These are phyloP conservation scores for Pipa parva DNA, from an alignment of 2,113 vertebrate species.

Conservation along the genomic window DNA sequence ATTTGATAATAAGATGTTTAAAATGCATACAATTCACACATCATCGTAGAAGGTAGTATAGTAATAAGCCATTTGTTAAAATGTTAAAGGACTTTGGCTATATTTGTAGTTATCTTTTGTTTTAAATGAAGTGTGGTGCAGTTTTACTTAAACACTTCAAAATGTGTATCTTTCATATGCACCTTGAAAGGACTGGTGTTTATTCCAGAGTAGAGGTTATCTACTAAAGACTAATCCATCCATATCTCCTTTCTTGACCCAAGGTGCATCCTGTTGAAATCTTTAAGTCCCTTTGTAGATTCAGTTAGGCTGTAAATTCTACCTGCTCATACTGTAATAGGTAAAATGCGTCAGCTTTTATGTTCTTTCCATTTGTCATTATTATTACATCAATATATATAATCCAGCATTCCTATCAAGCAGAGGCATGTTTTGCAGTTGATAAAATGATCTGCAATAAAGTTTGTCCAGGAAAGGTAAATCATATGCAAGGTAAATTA, in stretches of 20 bases:
- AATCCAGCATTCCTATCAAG: too few species aligned
- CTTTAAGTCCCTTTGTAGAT: background rate
- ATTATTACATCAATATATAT: too few species aligned
- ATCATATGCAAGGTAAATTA: too few species aligned
- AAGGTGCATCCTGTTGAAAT: background rate
- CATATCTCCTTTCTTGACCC: background rate
- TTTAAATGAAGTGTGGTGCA: conserved; percentile 1
- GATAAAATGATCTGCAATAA: too few species aligned
- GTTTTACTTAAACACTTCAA: background rate
- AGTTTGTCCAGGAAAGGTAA: too few species aligned
- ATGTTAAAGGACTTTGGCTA: background rate
- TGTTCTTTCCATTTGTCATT: too few species aligned
- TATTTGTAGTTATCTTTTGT: background rate
- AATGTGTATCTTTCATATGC: background rate
- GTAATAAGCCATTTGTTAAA: background rate
- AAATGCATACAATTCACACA: too few species aligned
- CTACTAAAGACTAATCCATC: background rate
- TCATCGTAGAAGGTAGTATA: too few species aligned
- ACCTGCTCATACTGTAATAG: background rate
- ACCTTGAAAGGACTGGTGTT: background rate
- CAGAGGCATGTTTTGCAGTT: too few species aligned
- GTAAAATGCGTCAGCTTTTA: too few species aligned
- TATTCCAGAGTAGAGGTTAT: background rate
- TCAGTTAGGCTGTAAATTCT: background rate
- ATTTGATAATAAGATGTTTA: too few species aligned